Base-by-base conservation (phyloP, 92 coral and sea anemone genomes). In the Epizoanthus rinbou region DNA sequence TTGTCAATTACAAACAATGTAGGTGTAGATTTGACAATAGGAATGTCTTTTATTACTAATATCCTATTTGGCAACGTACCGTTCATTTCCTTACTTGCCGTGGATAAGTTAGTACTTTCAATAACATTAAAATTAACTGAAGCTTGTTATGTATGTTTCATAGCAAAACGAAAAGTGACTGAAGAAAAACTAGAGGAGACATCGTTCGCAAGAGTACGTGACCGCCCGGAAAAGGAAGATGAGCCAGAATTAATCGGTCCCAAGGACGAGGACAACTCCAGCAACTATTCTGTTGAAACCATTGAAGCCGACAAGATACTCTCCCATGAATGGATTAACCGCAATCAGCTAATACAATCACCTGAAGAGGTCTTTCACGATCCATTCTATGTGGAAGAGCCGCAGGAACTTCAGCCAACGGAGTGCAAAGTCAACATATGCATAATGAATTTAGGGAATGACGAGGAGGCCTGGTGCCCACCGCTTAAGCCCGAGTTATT, bases 401-500 rank as follows among this genome's bases (percentile, higher is more conserved):
- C 71, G 72, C 37, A 78, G 50, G 35, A 41, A 63, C 63, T 39
- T 70, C 82, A 23, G 59, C 82, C 71, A 60, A 72, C 71, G 59
- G 82, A 78, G 28, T 78, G 82, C 66, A 78, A 78, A 14, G 82
- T 78, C 4, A 78, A 78, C 37, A 78, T 78, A 78, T 62, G 72
- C 71, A 43, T 78, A 41, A 78, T 78, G 39, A 78, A 78, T 21
- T 56, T 78, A 3, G 82, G 57, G 23, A 63, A 78, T 62, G 70
- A 78, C 28, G 82, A 78, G 41, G 82, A 63, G 64, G 53, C 43
- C 71, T 37, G 71, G 71, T 58, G 50, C 5, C 57, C 21, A 43
- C 41, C 57, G 47, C 15, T 66, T n/a, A 37, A 60, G 14, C 68
- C 56, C 56, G 82, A 78, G 41, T 6, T 28, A 3, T 6, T 28